Evolutionary conservation across 2,797 vertebrate species (phyloP), one percentile per base, ranked within the genome.

Genomic region (Huso huso): DNA sequence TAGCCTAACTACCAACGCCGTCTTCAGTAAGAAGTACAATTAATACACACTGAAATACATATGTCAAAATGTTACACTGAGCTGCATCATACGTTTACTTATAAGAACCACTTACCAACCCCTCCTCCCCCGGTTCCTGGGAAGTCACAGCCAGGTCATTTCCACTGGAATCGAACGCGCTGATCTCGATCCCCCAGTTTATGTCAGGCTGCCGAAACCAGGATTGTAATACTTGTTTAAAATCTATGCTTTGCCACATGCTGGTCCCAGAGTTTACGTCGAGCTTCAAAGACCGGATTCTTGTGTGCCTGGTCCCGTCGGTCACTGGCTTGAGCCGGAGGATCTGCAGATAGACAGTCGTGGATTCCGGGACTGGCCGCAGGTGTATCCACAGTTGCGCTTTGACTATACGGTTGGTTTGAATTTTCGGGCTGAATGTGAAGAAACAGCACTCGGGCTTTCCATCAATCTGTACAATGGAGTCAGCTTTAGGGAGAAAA

Each of bases 121-220:
- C 96, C 63, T 96, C 94, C 82, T 96, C 93, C 73, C 92, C 95
- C 0, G 92, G 84, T 82, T 89, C 90, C 52, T 89, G 77, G 64
- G 92, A 92, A 72, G 95, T 98, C 74, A 97, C 89, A 64, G 94
- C 96, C 73, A 99, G 82, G 76, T 99, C 92, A 50, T 85, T 91
- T 70, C 94, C 93, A 68, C 87, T 90, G 71, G 90, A 88, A 83
- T 98, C 95, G 67, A 92, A 90, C 72, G 96, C 96, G 81, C 95
- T 97, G 76, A 99, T 97, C 89, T 97, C 92, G 81, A 99, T 95
- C 79, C 96, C 96, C 92, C 95, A 93, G 89, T 99, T 99, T 83
- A 94, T 95, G 89, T 99, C 94, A 60, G 96, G 95, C 84, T 98
- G 94, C 87, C 93, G 92, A 85, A 99, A 90, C 96, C 96, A 98